Percentiles rank a stretch among this genome's conserved stretches.
phyloP scores from a whole-genome alignment of 2,888 invertebrate species.

The Isotomurus palustris region DNA sequence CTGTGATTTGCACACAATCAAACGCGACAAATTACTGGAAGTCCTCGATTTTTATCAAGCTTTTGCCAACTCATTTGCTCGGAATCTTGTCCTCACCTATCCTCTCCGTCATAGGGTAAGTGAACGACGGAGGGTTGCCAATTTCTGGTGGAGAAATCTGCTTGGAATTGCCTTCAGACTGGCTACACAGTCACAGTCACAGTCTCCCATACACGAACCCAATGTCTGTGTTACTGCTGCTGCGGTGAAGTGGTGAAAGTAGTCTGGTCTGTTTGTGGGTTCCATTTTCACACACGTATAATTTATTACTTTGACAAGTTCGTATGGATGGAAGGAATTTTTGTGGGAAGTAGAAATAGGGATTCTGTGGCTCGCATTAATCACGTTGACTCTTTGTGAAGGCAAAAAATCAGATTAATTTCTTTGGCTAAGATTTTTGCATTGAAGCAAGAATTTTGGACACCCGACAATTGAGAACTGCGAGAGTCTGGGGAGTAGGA shows the following conservation, averaged over 20 bases:
- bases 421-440: slow-evolving; percentile 10
- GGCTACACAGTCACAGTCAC: too few species aligned
- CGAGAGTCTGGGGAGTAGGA: too few species aligned
- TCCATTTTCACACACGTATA: neutral
- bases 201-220: slow-evolving; percentile 15
- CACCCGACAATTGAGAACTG: too few species aligned
- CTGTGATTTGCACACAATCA: slow-evolving; percentile 99
- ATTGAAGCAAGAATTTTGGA: neutral
- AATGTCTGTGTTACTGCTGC: slow-evolving; percentile 12
- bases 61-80: slow-evolving; percentile 97
- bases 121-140: slow-evolving; percentile 13
- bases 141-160: slow-evolving; percentile 14
- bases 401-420: slow-evolving; percentile 15
- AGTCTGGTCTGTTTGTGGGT: slow-evolving; percentile 6
- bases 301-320: slow-evolving; percentile 12
- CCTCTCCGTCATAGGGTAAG: slow-evolving; percentile 93
- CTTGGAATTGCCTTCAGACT: too few species aligned
- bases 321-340: neutral
- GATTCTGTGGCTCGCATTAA: too few species aligned
- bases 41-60: slow-evolving; percentile 70
- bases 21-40: slow-evolving; percentile 55
- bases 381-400: neutral
- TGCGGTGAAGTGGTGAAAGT: slow-evolving; percentile 4
- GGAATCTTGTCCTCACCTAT: slow-evolving; percentile 96
- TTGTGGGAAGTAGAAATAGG: neutral